These are phyloP conservation scores for Lucilia cuprina DNA, from an alignment of 1,140 invertebrate species.

Conservation along the genomic window DNA sequence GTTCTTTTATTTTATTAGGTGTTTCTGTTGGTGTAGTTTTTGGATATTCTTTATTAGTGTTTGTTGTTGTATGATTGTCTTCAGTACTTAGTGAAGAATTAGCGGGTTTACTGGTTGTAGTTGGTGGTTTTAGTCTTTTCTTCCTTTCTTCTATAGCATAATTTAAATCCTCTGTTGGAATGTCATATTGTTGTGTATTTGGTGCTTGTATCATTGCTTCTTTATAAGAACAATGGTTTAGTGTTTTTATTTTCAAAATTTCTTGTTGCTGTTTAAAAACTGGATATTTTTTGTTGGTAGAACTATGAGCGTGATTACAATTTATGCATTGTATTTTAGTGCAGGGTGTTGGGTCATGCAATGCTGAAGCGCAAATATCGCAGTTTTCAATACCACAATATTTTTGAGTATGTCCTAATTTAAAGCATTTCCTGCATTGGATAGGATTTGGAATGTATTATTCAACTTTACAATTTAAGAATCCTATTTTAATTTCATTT, in stretches of 20 bases:
- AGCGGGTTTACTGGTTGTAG: not conserved
- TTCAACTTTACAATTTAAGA: not conserved
- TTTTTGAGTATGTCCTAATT: not conserved
- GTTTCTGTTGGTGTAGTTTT: no score
- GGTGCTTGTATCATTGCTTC: not conserved
- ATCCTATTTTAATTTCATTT: no score
- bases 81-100: not conserved
- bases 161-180: not conserved
- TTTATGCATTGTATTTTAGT: not conserved
- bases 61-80: not conserved
- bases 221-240: not conserved
- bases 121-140: not conserved
- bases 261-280: not conserved
- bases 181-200: not conserved
- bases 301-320: not conserved
- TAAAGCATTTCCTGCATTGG: not conserved
- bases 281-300: not conserved
- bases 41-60: not conserved
- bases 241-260: not conserved
- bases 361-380: not conserved
- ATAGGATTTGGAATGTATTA: not conserved
- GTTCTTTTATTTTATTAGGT: no score
- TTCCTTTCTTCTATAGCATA: no score
- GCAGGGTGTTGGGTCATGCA: not conserved
- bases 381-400: not conserved